A percentile compares a stretch with the other conserved stretches of the same genome.
Evolutionary conservation across 2,113 vertebrate genomes (phyloP).

Genomic region (Tricholaema leucomelas): DNA sequence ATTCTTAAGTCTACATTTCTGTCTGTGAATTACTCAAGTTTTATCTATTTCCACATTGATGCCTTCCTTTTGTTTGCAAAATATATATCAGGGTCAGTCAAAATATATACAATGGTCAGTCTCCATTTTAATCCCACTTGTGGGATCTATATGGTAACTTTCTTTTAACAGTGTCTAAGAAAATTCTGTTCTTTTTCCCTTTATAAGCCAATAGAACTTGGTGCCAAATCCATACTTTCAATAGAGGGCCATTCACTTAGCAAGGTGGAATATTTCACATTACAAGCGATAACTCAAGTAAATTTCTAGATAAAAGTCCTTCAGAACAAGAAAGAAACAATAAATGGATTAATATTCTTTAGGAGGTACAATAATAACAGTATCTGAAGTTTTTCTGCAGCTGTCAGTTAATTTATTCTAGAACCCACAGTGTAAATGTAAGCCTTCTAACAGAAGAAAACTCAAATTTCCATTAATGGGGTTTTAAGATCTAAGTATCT

Average conservation of each 20-base stretch:
- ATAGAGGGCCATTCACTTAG: background rate
- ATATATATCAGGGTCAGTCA: no score
- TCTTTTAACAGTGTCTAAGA: background rate
- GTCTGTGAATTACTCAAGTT: background rate
- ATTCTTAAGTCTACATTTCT: background rate
- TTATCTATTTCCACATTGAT: background rate
- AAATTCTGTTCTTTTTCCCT: background rate
- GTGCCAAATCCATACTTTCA: background rate
- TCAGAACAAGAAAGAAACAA: background rate
- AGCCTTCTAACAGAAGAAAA: background rate
- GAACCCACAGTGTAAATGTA: background rate
- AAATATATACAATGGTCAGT: background rate
- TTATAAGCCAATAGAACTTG: background rate
- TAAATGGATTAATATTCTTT: background rate
- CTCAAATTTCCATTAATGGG: background rate
- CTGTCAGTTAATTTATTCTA: conserved; percentile 7
- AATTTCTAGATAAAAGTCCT: background rate
- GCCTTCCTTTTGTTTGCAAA: background rate
- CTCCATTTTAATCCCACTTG: background rate
- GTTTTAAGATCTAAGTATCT: background rate
- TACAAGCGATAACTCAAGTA: background rate
- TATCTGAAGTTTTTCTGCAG: background rate
- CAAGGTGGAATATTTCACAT: background rate
- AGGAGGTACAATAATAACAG: background rate
- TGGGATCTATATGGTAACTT: background rate